Evolutionary conservation across 2,797 vertebrate species (phyloP), one percentile per base, ranked within the genome.

Genomic region (Lacerta agilis): DNA sequence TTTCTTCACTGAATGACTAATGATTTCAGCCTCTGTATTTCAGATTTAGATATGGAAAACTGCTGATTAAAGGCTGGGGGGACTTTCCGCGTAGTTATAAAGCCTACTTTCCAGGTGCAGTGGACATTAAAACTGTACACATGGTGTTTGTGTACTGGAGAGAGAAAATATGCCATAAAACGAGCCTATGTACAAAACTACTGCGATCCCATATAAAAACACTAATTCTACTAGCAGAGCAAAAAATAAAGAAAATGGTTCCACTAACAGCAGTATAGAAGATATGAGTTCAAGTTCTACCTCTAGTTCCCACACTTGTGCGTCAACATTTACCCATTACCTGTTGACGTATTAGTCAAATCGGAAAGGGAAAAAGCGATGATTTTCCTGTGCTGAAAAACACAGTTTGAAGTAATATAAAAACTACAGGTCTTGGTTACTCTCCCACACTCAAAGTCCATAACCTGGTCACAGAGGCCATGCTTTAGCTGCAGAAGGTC

Each of bases 1-100:
- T 91, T 94, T 95, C 88, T 84, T 94, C 87, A 27, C 86, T 92
- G 93, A 90, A 88, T 49, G 10, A 89, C 33, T 83, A 91, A 81
- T 85, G 8, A 82, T 43, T 33, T 43, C 61, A 87, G 38, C 58
- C 38, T 84, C 38, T 49, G 15, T 29, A 86, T 83, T 93, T 92
- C 80, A 93, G 80, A 90, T 93, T 88, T 77, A 91, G 85, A 87
- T 88, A 90, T 6, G 77, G 82, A 83, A 91, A 29, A 7, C 71
- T 91, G 86, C 83, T 86, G 90, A 92, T 92, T 61, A 90, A 55
- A 89, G 90, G 84, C 45, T 86, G 86, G 43, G 58, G 88, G 87
- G 77, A 85, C 93, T 92, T 93, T 85, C 92, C 81, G 94, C 23
- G 9, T 82, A 78, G 86, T 85, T 90, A 88, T 61, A 36, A 66